Base-by-base conservation (phyloP, 1,140 invertebrate species). In the Amyelois transitella region DNA sequence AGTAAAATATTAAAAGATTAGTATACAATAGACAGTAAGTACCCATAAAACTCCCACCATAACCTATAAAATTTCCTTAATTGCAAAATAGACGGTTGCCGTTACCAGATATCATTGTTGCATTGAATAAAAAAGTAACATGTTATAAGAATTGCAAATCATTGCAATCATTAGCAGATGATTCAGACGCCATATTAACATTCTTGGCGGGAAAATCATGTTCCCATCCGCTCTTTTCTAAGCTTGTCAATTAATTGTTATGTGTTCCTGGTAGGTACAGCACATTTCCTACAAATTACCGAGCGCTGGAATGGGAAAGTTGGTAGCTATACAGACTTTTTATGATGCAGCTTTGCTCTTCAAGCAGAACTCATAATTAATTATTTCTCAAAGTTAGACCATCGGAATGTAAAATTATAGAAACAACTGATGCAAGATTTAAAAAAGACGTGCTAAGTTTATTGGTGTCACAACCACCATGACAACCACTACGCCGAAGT, bases 81-180 rank as follows among this genome's bases (percentile, higher is more conserved):
- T 38, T 38, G 32, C 32, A 38, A 38, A 28, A 28, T 28, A 28
- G 12, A 38, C n/a, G n/a, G 32, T 14, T 38, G 32, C 32, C 32
- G 32, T 38, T 38, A 38, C 32, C 17, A 38, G 32, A 38, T 38
- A 38, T 38, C 32, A 38, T 38, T 38, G 32, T 38, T 38, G 32
- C 32, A 14, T 38, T 38, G 12, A 38, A 38, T 38, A 38, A 38
- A 38, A 32, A 38, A 38, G 4, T 14, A 38, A 38, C 32, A 38
- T 14, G 32, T 38, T n/a, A 38, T 38, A n/a, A 38, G 32, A 38
- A 38, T 38, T 38, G 32, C 32, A 14, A 38, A 14, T 38, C 32
- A 38, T 38, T 38, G 17, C 68, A 71, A 66, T 67, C 71, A 75
- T 73, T 77, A 77, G 66, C 67, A 66, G 69, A 75, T 75, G 72